Conservation (phyloP, 2,888 invertebrate species). For the Drosophila robusta region DNA sequence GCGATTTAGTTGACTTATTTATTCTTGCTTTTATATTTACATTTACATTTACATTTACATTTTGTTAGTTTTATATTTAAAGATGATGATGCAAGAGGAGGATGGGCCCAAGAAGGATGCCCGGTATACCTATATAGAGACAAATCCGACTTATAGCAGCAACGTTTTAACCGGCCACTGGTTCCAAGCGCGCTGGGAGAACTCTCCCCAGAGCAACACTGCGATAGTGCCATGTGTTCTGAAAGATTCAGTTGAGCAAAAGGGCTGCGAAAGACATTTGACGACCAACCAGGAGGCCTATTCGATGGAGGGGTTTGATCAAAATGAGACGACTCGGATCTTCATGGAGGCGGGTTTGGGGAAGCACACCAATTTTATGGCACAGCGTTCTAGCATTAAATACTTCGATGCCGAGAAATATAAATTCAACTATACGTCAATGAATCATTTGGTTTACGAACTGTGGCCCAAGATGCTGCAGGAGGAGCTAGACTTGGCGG, state of each 20-base stretch:
- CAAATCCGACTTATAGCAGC: constrained; percentile 41
- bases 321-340: neutral
- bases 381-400: constrained; percentile 11
- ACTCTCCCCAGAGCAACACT: neutral
- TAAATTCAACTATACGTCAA: constrained; percentile 35
- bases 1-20: neutral
- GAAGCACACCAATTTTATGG: constrained; percentile 6
- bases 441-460: constrained; percentile 42
- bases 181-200: constrained; percentile 20
- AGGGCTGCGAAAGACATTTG: constrained; percentile 28
- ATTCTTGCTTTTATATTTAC: neutral
- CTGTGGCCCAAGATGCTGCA: constrained; percentile 32
- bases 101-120: constrained; percentile 14
- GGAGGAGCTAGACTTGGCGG: constrained; percentile 4
- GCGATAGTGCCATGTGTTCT: constrained; percentile 36
- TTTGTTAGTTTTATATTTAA: neutral
- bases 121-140: constrained; percentile 37
- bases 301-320: neutral
- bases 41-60: neutral
- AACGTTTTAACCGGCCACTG: constrained; percentile 49
- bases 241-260: neutral
- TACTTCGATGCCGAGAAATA: constrained; percentile 35
- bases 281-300: constrained; percentile 30
- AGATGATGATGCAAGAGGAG: constrained; percentile 4
- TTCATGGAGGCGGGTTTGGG: neutral